Evolutionary conservation across 2,797 vertebrate genomes (phyloP).

Genomic region (Rhynchonycteris naso): DNA sequence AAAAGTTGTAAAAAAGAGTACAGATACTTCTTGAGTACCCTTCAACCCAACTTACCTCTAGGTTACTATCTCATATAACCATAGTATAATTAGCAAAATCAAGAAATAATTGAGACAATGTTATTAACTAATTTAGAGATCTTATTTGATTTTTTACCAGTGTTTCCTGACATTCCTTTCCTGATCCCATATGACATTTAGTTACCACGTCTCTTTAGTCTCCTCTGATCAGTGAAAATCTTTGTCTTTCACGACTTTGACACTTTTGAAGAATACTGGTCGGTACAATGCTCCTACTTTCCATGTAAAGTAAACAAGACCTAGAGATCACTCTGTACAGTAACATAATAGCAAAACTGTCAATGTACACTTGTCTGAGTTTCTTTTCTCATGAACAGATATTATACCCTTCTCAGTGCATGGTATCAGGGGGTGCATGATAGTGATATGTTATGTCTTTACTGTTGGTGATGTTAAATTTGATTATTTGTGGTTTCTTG

Average conservation of each 20-base stretch:
- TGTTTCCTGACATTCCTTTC: neutral
- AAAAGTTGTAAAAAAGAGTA: neutral
- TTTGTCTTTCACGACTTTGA: neutral
- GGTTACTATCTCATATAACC: neutral
- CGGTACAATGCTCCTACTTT: neutral
- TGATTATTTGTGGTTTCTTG: neutral
- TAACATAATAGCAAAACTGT: neutral
- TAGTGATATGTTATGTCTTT: neutral
- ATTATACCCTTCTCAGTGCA: neutral
- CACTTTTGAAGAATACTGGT: neutral
- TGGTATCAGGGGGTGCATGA: neutral
- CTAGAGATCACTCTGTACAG: neutral
- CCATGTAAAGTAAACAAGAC: neutral
- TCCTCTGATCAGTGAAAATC: neutral
- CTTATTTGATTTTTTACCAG: neutral
- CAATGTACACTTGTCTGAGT: neutral
- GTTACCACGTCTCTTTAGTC: neutral
- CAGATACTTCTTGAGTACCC: neutral
- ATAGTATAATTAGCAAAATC: neutral
- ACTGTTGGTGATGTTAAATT: neutral
- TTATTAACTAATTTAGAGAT: neutral
- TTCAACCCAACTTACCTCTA: neutral
- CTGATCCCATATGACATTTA: neutral
- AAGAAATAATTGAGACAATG: neutral
- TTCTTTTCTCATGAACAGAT: neutral